Percentiles rank a stretch among this genome's conserved stretches.
These are phyloP conservation scores for Lepidostoma basale DNA, from an alignment of 1,140 invertebrate genomes.

Conservation along the genomic window DNA sequence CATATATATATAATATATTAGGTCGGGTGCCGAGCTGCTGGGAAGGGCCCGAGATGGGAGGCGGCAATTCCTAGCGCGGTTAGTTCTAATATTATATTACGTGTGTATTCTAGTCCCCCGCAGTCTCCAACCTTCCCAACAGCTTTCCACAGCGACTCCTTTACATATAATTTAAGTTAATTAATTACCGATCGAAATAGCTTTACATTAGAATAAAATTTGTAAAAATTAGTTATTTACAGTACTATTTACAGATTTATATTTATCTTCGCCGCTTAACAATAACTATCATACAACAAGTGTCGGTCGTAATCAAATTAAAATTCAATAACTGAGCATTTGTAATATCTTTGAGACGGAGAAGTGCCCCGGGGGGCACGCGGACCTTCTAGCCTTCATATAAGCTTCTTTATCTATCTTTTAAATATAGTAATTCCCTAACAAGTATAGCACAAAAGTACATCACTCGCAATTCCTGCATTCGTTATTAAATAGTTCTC, in stretches of 20 bases:
- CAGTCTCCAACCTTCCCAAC: no score
- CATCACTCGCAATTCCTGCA: conserved; percentile 46
- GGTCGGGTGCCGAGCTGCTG: conserved; percentile 16
- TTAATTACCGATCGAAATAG: conserved; percentile 43
- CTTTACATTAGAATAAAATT: conserved; percentile 45
- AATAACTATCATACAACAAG: conserved; percentile 32
- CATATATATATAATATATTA: conserved; percentile 43
- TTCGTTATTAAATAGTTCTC: conserved; percentile 31
- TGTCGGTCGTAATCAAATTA: conserved; percentile 22
- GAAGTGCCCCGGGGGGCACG: conserved; percentile 23
- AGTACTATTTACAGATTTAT: conserved; percentile 41
- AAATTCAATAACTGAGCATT: conserved; percentile 41
- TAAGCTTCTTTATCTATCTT: conserved; percentile 15
- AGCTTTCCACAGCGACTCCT: conserved; percentile 3
- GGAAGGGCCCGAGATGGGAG: conserved; percentile 10
- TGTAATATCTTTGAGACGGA: conserved; percentile 39
- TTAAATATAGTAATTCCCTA: conserved; percentile 44
- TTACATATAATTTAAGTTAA: conserved; percentile 43
- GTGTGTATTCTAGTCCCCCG: no score
- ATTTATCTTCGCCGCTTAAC: conserved; percentile 39
- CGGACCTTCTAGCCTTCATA: conserved; percentile 2
- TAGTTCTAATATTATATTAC: no score
- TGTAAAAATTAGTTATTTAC: conserved; percentile 47
- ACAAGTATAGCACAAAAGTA: conserved; percentile 46
- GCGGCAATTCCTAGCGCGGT: no score